Evolutionary conservation across 2,113 vertebrate species (phyloP).

Genomic region (Phaethon lepturus): DNA sequence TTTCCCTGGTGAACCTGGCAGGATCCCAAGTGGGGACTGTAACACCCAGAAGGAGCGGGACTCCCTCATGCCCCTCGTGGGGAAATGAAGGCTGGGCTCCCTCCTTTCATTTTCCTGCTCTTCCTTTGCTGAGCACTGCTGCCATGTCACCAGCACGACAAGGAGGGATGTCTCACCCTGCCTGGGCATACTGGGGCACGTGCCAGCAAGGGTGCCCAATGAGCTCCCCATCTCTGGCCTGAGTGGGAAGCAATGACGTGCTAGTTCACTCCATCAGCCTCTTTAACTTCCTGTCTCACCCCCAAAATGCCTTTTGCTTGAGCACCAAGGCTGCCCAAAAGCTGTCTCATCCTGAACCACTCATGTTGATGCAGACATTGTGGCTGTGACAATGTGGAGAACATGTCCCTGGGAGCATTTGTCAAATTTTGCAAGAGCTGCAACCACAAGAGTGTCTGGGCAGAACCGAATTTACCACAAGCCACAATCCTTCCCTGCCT

Average conservation of each 20-base stretch:
- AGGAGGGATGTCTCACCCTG: neutral
- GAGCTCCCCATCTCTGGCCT: neutral
- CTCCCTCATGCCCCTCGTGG: neutral
- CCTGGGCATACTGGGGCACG: accelerated
- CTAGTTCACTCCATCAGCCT: neutral
- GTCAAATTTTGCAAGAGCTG: neutral
- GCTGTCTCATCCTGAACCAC: neutral
- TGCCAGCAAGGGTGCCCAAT: neutral
- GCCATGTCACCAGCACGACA: accelerated
- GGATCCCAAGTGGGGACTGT: slow-evolving; percentile 34
- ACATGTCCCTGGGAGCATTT: accelerated
- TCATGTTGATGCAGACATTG: neutral
- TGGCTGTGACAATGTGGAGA: neutral
- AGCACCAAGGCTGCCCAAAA: neutral
- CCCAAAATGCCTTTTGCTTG: neutral
- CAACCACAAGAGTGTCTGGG: neutral
- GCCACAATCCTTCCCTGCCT: neutral
- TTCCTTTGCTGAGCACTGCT: neutral
- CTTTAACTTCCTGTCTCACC: neutral
- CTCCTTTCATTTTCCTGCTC: neutral
- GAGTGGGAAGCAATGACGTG: neutral
- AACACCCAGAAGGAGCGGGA: neutral
- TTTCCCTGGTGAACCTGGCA: slow-evolving; percentile 76
- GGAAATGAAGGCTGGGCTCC: neutral
- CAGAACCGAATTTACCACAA: neutral